Conservation (phyloP, 37 sponge, comb jelly and placozoan genomes). For the Halichondria panicea region DNA sequence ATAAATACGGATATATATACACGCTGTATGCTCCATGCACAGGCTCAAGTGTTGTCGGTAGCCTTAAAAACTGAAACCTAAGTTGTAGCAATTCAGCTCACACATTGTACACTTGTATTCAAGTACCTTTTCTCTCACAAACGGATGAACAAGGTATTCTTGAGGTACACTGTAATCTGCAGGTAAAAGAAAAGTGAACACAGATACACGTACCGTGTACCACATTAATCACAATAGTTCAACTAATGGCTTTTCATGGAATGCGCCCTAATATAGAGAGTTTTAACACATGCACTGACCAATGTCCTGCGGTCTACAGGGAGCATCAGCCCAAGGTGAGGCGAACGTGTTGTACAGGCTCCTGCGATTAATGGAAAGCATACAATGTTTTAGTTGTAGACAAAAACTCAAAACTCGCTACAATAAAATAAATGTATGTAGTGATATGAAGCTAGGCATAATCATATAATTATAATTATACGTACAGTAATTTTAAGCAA, state of each 20-base stretch:
- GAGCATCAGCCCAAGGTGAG: constrained; percentile 96
- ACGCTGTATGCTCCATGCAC: no score
- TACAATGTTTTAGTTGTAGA: neutral
- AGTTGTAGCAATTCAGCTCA: no score
- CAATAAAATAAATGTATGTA: neutral
- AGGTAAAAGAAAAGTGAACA: neutral
- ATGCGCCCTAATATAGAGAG: neutral
- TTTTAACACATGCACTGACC: constrained; percentile 26
- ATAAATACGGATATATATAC: no score
- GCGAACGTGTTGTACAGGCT: constrained; percentile 93
- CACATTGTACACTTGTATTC: no score
- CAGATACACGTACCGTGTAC: neutral
- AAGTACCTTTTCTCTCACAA: constrained; percentile 92
- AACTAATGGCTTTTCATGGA: neutral
- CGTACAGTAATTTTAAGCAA: neutral
- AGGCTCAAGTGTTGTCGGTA: no score
- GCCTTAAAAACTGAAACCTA: no score
- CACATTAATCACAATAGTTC: neutral
- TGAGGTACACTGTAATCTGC: constrained; percentile 89
- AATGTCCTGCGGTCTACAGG: constrained; percentile 92
- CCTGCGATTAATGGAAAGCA: no score
- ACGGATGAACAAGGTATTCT: constrained; percentile 86
- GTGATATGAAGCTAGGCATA: neutral
- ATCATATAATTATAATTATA: neutral
- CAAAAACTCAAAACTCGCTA: neutral